A percentile compares a stretch with the other conserved stretches of the same genome.
phyloP scores from a whole-genome alignment of 1,140 invertebrate species.

The Sinonovacula constricta region DNA sequence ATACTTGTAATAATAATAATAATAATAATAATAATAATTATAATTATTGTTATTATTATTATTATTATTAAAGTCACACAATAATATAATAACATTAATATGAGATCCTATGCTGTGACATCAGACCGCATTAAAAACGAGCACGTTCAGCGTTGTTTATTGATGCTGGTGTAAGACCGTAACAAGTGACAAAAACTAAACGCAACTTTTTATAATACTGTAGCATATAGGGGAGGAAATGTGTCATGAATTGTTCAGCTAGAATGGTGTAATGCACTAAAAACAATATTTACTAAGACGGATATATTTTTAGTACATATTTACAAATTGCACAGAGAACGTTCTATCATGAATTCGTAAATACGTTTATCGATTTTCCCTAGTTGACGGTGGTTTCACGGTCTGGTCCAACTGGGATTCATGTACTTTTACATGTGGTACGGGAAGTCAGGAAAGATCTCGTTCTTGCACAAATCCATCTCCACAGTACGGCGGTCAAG shows the following conservation, averaged over 20 bases:
- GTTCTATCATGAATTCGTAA: not conserved
- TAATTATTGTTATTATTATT: no score
- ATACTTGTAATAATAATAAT: no score
- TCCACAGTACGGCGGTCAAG: constrained; percentile 27
- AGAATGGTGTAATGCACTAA: not conserved
- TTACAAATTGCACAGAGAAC: not conserved
- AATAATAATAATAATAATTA: no score
- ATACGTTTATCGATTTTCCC: not conserved
- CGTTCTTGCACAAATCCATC: constrained; percentile 14
- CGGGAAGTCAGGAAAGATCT: not conserved
- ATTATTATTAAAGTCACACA: no score
- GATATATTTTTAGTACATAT: not conserved
- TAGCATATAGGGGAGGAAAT: not conserved
- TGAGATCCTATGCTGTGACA: no score
- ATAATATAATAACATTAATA: no score
- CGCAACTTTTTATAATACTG: no score
- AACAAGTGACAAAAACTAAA: no score
- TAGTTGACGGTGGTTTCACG: constrained; percentile 7
- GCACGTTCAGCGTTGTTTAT: no score
- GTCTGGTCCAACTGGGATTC: not conserved
- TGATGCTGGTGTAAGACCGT: no score
- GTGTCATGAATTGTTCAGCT: not conserved
- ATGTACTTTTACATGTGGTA: constrained; percentile 6
- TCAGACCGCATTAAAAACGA: no score
- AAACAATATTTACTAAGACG: not conserved